Base-by-base conservation (phyloP, 2,888 invertebrate genomes). In the Papilio gigon region DNA sequence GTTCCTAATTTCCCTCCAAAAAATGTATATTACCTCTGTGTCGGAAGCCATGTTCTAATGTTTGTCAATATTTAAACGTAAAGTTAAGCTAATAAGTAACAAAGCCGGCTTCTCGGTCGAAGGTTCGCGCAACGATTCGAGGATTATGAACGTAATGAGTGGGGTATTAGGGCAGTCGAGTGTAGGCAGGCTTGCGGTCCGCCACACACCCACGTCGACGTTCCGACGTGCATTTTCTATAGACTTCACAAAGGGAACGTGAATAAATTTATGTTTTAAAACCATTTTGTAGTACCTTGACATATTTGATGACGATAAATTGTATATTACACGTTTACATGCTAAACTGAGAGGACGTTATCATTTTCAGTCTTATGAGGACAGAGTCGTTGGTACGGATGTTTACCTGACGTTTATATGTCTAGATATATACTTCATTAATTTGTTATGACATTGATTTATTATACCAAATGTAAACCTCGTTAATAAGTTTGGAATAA, bases 141-240 rank as follows among this genome's bases (percentile, higher is more conserved):
- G 78, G 81, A 79, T 82, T 82, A 85, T 81, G 76, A 75, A 80
- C 80, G 81, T 80, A 84, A 82, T 82, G 83, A 78, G 83, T 76
- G 74, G 77, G 82, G 86, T 80, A 89, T 90, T 85, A 88, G 88
- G 77, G 83, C 91, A 88, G 80, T 81, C 80, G 80, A 87, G 85
- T 85, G 88, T 77, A 75, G 74, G 78, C 81, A 50, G 42, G 68
- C 44, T 83, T 89, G 90, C 77, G 89, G 90, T 87, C 87, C 86
- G 83, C 89, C 89, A 88, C 89, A 89, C 88, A 84, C 76, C 79
- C 71, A 75, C 75, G 68, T 65, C 69, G 68, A 60, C 69, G 62
- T 61, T 59, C 68, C 53, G 60, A 47, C 62, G 59, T 68, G 25
- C 59, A 60, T 53, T 64, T 68, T 60, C 60, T 65, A 33, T 30